Percentiles rank a stretch among this genome's conserved stretches.
Evolutionary conservation across 2,888 invertebrate genomes (phyloP).

Genomic region (Erynnis tages): DNA sequence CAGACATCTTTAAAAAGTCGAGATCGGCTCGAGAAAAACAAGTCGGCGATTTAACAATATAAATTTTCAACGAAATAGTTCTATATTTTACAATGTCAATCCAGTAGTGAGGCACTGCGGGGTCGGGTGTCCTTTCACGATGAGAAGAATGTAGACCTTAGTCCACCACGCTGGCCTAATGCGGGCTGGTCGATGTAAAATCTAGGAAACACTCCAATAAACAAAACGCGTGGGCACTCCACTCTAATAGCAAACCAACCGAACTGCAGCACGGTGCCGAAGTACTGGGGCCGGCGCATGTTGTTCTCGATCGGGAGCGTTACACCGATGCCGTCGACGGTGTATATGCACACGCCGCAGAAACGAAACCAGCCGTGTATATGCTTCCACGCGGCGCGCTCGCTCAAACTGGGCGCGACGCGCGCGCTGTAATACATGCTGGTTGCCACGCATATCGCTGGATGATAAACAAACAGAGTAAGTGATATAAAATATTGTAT

Average conservation of each 20-base stretch:
- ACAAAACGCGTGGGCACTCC: no score
- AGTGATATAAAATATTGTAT: not conserved
- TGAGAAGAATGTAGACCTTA: no score
- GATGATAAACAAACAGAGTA: slow-evolving; percentile 29
- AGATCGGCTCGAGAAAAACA: no score
- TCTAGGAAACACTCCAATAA: no score
- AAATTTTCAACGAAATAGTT: no score
- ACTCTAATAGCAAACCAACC: slow-evolving; percentile 31
- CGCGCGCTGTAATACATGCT: slow-evolving; percentile 48
- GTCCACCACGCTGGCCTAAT: no score
- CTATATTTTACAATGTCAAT: no score
- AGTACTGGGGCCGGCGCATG: slow-evolving; percentile 51
- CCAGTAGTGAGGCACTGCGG: no score
- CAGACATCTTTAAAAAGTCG: no score
- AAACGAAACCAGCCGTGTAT: slow-evolving; percentile 53
- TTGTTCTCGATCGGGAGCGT: slow-evolving; percentile 57
- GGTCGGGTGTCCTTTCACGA: no score
- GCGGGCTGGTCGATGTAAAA: no score
- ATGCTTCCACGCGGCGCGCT: slow-evolving; percentile 50
- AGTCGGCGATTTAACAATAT: no score
- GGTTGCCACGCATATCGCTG: slow-evolving; percentile 47
- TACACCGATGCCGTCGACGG: slow-evolving; percentile 60
- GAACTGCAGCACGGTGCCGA: slow-evolving; percentile 40
- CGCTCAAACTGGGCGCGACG: slow-evolving; percentile 31
- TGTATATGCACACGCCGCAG: slow-evolving; percentile 77